phyloP scores from a whole-genome alignment of 2,888 invertebrate genomes.

The Cheilosia impressa region DNA sequence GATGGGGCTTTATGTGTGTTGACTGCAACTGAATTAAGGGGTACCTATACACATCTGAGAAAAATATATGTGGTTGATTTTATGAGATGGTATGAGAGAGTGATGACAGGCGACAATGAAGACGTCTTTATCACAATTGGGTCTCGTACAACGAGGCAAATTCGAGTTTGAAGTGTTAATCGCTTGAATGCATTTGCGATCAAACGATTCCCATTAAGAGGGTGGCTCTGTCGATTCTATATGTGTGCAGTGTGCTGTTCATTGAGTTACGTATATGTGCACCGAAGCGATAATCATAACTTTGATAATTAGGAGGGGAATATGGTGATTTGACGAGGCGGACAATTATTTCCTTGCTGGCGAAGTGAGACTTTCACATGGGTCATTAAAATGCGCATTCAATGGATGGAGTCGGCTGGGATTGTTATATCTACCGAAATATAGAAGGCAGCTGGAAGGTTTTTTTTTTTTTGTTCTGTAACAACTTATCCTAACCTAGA shows the following conservation, averaged over 20 bases:
- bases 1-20: background rate
- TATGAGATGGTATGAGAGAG: background rate
- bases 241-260: background rate
- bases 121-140: background rate
- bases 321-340: background rate
- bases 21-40: background rate
- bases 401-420: too few species aligned
- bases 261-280: background rate
- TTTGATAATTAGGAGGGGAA: background rate
- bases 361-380: too few species aligned
- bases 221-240: background rate
- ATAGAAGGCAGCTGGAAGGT: too few species aligned
- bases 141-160: background rate
- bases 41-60: too few species aligned
- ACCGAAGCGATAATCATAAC: background rate
- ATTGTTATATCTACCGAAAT: too few species aligned
- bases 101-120: background rate
- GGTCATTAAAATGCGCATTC: too few species aligned
- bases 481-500: too few species aligned
- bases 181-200: conserved; percentile 27
- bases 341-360: too few species aligned
- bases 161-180: conserved; percentile 35
- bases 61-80: background rate
- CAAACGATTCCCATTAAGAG: background rate
- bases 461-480: too few species aligned